phyloP scores from a whole-genome alignment of 2,113 vertebrate genomes.

The Trinectes maculatus region DNA sequence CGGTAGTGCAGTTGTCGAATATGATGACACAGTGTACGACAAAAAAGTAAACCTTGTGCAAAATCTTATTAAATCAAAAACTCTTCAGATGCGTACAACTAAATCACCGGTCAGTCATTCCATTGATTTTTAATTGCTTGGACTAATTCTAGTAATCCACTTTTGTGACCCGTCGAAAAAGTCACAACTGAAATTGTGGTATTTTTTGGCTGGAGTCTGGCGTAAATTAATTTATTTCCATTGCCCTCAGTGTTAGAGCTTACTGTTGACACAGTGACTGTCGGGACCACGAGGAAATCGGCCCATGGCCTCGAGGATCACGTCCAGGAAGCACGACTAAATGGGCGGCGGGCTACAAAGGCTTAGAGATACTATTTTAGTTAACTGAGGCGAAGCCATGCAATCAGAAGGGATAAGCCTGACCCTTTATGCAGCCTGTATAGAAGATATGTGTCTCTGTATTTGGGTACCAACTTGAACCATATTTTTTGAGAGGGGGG shows the following conservation, averaged over 20 bases:
- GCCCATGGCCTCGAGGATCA: slow-evolving; percentile 27
- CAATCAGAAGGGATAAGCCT: slow-evolving; percentile 46
- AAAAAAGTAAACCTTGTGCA: no score
- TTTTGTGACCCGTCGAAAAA: neutral
- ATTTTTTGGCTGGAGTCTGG: slow-evolving; percentile 16
- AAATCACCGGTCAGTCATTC: no score
- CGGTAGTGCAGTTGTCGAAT: no score
- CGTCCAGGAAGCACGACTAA: slow-evolving; percentile 54
- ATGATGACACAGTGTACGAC: no score
- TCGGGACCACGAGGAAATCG: slow-evolving; percentile 29
- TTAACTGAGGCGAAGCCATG: slow-evolving; percentile 45
- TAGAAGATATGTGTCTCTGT: slow-evolving; percentile 20
- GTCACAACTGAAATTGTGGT: neutral
- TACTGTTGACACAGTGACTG: slow-evolving; percentile 30
- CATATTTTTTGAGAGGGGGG: slow-evolving; percentile 11
- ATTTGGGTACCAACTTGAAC: slow-evolving; percentile 45
- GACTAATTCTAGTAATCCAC: neutral
- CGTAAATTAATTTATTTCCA: slow-evolving; percentile 6
- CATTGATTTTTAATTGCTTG: neutral
- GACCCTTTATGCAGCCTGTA: slow-evolving; percentile 25
- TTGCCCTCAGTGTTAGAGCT: neutral
- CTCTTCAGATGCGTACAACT: neutral
- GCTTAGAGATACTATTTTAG: slow-evolving; percentile 57
- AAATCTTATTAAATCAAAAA: neutral
- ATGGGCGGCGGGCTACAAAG: slow-evolving; percentile 27